Conservation (phyloP, 1,140 invertebrate genomes). For the Caerostris extrusa region DNA sequence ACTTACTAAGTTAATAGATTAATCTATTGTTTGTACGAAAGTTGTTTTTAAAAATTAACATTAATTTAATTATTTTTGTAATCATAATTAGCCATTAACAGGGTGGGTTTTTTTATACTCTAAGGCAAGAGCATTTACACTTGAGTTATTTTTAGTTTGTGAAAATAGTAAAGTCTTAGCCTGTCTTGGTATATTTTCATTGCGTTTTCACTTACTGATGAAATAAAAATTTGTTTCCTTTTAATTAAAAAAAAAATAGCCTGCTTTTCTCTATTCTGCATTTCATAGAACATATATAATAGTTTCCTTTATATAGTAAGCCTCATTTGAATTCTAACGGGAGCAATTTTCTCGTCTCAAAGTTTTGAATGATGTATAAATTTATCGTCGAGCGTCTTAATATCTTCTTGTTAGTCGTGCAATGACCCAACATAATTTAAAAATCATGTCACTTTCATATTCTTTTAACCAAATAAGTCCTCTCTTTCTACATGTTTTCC, state of each 20-base stretch:
- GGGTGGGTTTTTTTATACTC: too few relatives aligned
- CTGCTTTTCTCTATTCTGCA: too few relatives aligned
- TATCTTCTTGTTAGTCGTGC: slow-evolving; percentile 30
- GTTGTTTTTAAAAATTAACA: too few relatives aligned
- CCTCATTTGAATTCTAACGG: not conserved
- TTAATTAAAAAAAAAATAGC: not conserved
- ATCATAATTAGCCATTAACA: too few relatives aligned
- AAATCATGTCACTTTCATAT: not conserved
- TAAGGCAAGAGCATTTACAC: too few relatives aligned
- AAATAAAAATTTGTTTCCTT: not conserved
- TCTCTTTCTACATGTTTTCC: not conserved
- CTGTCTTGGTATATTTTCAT: too few relatives aligned
- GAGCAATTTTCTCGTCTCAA: not conserved
- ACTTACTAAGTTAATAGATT: too few relatives aligned
- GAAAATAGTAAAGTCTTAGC: too few relatives aligned
- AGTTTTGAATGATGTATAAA: not conserved
- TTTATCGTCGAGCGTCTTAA: not conserved
- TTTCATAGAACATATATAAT: not conserved
- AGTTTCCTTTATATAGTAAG: not conserved
- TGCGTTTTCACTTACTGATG: not conserved
- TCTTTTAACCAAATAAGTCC: not conserved
- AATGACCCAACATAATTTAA: slow-evolving; percentile 15
- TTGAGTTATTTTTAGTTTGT: too few relatives aligned
- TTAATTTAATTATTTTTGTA: too few relatives aligned
- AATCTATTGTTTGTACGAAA: too few relatives aligned